Percentiles rank a stretch among this genome's conserved stretches.
These are phyloP conservation scores for Sciurus vulgaris DNA, from an alignment of 2,797 vertebrate species.

Conservation along the genomic window DNA sequence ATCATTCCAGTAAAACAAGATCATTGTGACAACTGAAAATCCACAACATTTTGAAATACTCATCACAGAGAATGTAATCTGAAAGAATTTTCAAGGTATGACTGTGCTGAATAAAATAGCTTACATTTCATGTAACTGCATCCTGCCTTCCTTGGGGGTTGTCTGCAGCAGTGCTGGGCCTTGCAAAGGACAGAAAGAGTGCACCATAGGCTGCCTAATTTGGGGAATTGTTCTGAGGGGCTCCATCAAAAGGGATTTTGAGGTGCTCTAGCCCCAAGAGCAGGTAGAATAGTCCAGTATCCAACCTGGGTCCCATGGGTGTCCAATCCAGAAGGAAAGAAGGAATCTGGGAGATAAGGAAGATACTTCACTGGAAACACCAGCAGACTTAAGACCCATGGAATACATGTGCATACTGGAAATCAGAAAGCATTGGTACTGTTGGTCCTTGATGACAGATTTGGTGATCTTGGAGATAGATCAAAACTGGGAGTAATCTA, in stretches of 20 bases:
- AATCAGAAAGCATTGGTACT: neutral
- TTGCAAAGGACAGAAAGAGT: neutral
- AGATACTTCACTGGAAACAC: neutral
- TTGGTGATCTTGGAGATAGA: neutral
- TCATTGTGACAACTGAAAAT: neutral
- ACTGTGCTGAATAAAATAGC: neutral
- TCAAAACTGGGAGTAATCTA: neutral
- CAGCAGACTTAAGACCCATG: fast-evolving
- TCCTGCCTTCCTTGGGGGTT: neutral
- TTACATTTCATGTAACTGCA: neutral
- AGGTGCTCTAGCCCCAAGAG: neutral
- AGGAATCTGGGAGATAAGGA: neutral
- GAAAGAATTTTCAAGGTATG: slow-evolving; percentile 6
- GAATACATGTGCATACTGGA: fast-evolving
- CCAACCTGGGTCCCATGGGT: fast-evolving
- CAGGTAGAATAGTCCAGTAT: neutral
- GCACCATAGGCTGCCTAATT: neutral
- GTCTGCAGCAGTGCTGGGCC: neutral
- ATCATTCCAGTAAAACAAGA: neutral
- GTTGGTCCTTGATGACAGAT: neutral
- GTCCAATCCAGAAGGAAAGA: neutral
- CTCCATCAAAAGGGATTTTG: neutral
- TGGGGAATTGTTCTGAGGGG: neutral
- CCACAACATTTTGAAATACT: neutral
- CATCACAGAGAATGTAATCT: neutral